These are phyloP conservation scores for Drosophila nikananu DNA, from an alignment of 1,140 invertebrate species.

Conservation along the genomic window DNA sequence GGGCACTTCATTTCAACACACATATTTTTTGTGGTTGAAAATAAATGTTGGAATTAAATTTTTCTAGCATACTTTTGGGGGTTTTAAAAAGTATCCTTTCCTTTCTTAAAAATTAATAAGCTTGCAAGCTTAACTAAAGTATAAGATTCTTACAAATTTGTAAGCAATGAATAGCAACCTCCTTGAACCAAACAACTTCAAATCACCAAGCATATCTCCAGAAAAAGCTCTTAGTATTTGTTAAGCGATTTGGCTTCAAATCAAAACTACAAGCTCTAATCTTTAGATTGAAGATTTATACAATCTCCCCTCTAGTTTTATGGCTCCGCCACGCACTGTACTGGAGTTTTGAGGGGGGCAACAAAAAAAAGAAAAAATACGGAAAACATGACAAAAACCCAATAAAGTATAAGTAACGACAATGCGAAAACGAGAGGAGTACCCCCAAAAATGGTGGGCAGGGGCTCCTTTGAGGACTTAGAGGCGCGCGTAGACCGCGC, in stretches of 20 bases:
- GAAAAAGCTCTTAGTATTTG: conserved; percentile 2
- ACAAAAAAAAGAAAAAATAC: conserved; percentile 11
- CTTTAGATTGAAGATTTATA: conserved; percentile 13
- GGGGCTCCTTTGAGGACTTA: neutral
- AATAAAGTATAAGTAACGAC: conserved; percentile 82
- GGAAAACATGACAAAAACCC: conserved; percentile 64
- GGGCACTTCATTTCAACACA: neutral
- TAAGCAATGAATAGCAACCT: too few species aligned
- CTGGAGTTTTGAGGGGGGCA: conserved; percentile 5
- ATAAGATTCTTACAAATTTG: too few species aligned
- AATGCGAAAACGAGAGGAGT: conserved; percentile 45
- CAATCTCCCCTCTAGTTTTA: conserved; percentile 15
- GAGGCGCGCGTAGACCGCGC: conserved; percentile 32
- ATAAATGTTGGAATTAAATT: too few species aligned
- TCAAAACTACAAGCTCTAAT: conserved; percentile 16
- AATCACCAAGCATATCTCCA: neutral
- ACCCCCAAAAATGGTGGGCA: neutral
- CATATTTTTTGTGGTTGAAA: too few species aligned
- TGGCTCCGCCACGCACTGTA: conserved; percentile 46
- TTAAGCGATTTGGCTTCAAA: conserved; percentile 19
- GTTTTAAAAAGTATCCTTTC: too few species aligned
- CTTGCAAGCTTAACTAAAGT: too few species aligned
- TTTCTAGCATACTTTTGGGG: too few species aligned
- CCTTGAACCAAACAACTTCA: neutral
- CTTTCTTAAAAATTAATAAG: too few species aligned